phyloP scores from a whole-genome alignment of 2,113 vertebrate species.

The Perca schrenkii region DNA sequence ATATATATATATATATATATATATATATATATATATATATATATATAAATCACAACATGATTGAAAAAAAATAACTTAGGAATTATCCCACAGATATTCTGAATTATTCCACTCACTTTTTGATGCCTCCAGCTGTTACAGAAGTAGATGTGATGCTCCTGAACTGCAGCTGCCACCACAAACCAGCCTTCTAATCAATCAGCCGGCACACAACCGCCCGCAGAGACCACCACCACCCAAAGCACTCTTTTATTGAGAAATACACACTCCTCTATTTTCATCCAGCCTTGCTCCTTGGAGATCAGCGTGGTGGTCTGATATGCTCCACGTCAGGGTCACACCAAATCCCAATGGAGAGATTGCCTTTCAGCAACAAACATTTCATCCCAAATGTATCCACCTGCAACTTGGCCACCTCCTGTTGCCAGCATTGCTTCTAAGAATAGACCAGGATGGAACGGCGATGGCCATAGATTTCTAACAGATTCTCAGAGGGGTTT shows the following conservation, averaged over 20 bases:
- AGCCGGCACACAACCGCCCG: background rate
- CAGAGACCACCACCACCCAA: slow-evolving; percentile 19
- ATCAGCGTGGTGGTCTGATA: slow-evolving; percentile 22
- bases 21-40: too few species aligned
- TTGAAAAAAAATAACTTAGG: background rate
- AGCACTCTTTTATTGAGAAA: slow-evolving; percentile 36
- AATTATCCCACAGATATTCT: background rate
- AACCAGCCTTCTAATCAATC: slow-evolving; percentile 49
- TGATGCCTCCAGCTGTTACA: slow-evolving; percentile 24
- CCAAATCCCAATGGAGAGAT: slow-evolving; percentile 37
- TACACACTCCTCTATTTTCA: slow-evolving; percentile 45
- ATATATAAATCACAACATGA: background rate
- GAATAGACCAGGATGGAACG: background rate
- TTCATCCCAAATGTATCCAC: slow-evolving; percentile 29
- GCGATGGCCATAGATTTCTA: too few species aligned
- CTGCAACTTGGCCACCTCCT: slow-evolving; percentile 16
- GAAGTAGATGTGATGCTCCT: slow-evolving; percentile 34
- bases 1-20: too few species aligned
- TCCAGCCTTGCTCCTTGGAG: slow-evolving; percentile 1
- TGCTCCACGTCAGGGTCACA: slow-evolving; percentile 38
- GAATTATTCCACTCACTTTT: slow-evolving; percentile 8
- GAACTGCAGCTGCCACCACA: slow-evolving; percentile 45
- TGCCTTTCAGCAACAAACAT: slow-evolving; percentile 45
- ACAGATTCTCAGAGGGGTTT: background rate
- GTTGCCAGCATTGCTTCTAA: slow-evolving; percentile 5